Base-by-base conservation (phyloP, 2,113 vertebrate genomes). In the Gadus chalcogrammus region DNA sequence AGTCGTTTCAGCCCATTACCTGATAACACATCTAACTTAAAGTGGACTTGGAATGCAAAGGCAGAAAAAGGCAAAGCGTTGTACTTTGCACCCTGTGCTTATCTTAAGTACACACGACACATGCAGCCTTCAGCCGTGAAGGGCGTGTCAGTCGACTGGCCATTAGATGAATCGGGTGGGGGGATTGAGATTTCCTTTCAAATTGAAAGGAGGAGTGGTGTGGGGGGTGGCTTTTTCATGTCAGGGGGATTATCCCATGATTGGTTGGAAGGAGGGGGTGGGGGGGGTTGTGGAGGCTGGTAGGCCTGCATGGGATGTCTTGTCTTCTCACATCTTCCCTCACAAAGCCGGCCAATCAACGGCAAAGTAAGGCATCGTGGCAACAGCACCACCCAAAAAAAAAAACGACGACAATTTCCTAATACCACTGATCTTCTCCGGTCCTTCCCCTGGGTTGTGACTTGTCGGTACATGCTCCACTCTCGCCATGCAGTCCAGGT, bases 221-320 rank as follows among this genome's bases (percentile, higher is more conserved):
- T 2, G 42, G 42, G 12, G 42, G 75, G 82, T 79, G 22, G 71
- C 81, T 79, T 86, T 87, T 89, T 88, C 75, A 85, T 80, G 5
- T 81, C 82, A 69, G 5, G 66, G 62, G 79, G 87, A 90, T 90
- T 86, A 90, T 84, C 79, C 73, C 4, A 52, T 79, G 87, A 88
- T 78, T 84, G 42, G 42, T 48, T 1, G 42, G 42, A 1, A 2
- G 42, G 9, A 9, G 42, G 42, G 42, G 42, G 8, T 6, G 42
- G 5, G 38, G 38, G 38, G 42, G 42, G 8, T 7, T 7, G 5
- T 82, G 78, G 79, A 79, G 64, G 78, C 79, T 73, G 65, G 31
- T 35, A 35, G 31, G 78, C 85, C 83, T 70, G 84, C 77, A 35
- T 24, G 76, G 70, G 84, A 56, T 80, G 78, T 71, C 74, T 84